Percentiles rank a stretch among this genome's conserved stretches.
phyloP scores from a whole-genome alignment of 1,140 invertebrate genomes.

The Asobara japonica region DNA sequence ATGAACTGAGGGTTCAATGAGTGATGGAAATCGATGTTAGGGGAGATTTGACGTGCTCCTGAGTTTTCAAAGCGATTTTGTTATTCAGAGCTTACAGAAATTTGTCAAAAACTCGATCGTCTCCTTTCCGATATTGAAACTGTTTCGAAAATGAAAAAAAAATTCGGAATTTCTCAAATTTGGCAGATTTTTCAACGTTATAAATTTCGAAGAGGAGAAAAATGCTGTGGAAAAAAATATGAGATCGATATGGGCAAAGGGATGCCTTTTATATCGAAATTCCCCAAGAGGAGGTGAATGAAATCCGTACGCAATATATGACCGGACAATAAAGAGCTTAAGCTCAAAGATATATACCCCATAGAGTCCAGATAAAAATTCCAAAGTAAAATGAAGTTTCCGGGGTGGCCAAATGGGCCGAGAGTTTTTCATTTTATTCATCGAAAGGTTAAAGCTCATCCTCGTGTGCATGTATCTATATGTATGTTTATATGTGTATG shows the following conservation, averaged over 20 bases:
- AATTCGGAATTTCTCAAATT: too few relatives aligned
- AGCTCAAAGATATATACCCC: constrained; percentile 24
- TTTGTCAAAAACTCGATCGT: too few relatives aligned
- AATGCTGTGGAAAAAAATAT: not conserved
- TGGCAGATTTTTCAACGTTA: too few relatives aligned
- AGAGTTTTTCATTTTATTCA: constrained; percentile 13
- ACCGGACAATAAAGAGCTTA: constrained; percentile 31
- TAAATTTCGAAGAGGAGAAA: too few relatives aligned
- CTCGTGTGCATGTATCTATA: not conserved
- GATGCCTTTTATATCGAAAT: constrained; percentile 3
- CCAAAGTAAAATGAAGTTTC: constrained; percentile 33
- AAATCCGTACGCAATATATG: constrained; percentile 17
- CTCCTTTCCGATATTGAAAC: too few relatives aligned
- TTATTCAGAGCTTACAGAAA: too few relatives aligned
- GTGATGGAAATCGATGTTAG: too few relatives aligned
- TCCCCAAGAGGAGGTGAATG: not conserved
- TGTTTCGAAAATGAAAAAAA: too few relatives aligned
- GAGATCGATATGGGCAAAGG: too few relatives aligned
- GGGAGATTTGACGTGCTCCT: too few relatives aligned
- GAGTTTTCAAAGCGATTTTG: too few relatives aligned
- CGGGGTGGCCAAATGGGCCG: not conserved
- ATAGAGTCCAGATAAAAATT: constrained; percentile 15
- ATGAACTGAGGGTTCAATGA: too few relatives aligned
- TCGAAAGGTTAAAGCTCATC: constrained; percentile 31
- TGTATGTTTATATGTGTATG: constrained; percentile 1